A percentile compares a stretch with the other conserved stretches of the same genome.
Evolutionary conservation across 2,113 vertebrate species (phyloP).

Genomic region (Hydrolagus affinis): DNA sequence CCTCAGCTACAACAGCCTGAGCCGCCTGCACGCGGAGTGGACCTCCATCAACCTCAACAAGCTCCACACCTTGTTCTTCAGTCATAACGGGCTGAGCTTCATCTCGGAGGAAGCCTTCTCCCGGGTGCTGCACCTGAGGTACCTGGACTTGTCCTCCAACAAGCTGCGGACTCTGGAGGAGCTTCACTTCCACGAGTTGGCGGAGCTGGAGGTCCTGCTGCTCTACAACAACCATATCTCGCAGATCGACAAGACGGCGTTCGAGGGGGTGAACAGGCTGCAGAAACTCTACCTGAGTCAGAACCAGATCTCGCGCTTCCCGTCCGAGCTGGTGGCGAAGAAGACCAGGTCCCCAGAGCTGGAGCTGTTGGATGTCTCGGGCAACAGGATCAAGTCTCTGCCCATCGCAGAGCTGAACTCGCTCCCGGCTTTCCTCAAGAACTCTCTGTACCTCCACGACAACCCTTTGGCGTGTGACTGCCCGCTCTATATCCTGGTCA

Average conservation of each 20-base stretch:
- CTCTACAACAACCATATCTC: conserved; percentile 86
- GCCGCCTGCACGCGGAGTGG: conserved; percentile 71
- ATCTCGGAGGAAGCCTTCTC: conserved; percentile 81
- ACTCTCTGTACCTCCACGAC: conserved; percentile 85
- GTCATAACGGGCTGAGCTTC: conserved; percentile 78
- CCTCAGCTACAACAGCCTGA: conserved; percentile 81
- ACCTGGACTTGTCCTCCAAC: conserved; percentile 89
- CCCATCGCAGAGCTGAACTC: conserved; percentile 63
- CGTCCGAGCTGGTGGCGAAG: conserved; percentile 75
- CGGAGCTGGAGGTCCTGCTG: conserved; percentile 76
- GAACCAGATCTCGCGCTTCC: conserved; percentile 82
- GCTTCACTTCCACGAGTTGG: conserved; percentile 75
- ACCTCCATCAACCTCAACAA: conserved; percentile 59
- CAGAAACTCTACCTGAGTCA: conserved; percentile 92
- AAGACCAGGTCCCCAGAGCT: conserved; percentile 67
- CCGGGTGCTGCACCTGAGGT: conserved; percentile 69
- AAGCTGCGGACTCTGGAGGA: conserved; percentile 68
- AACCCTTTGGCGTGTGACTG: conserved; percentile 79
- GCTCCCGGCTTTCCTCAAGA: conserved; percentile 80
- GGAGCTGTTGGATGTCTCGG: conserved; percentile 78
- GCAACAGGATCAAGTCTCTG: conserved; percentile 72
- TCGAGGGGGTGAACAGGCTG: conserved; percentile 63
- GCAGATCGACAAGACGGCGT: conserved; percentile 75
- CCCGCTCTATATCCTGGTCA: conserved; percentile 73
- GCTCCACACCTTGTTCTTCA: conserved; percentile 78